Evolutionary conservation across 2,113 vertebrate genomes (phyloP).

Genomic region (Fukomys damarensis): DNA sequence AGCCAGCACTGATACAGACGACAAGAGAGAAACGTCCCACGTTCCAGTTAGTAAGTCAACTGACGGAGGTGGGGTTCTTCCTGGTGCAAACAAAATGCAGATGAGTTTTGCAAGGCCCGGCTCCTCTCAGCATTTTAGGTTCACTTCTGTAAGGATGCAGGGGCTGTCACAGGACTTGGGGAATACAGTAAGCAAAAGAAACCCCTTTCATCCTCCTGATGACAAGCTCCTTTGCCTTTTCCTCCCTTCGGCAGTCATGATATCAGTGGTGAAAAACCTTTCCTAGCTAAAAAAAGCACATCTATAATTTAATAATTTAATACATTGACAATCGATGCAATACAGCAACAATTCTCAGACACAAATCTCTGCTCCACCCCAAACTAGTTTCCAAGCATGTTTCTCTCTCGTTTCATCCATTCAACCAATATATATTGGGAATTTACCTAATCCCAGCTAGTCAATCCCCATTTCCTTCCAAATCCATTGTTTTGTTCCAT

Average conservation of each 20-base stretch:
- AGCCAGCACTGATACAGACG: background rate
- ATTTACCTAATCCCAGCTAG: background rate
- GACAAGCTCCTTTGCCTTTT: background rate
- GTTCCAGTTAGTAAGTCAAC: background rate
- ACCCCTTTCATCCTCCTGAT: background rate
- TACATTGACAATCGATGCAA: too few relatives aligned
- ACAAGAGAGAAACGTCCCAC: background rate
- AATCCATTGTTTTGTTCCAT: background rate
- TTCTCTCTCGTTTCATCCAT: constrained; percentile 4
- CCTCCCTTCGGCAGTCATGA: background rate
- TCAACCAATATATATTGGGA: background rate
- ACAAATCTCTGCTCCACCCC: background rate
- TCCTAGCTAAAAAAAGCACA: background rate
- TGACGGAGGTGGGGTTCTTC: background rate
- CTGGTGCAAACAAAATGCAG: background rate
- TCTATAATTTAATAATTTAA: too few relatives aligned
- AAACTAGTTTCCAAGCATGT: background rate
- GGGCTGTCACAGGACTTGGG: background rate
- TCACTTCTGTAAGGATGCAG: background rate
- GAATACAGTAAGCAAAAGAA: background rate
- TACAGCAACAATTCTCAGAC: background rate
- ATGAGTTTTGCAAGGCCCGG: background rate
- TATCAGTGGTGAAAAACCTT: background rate
- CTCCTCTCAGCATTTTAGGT: background rate
- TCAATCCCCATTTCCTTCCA: background rate